phyloP scores from a whole-genome alignment of 2,797 vertebrate species.

The Cottoperca gobio region DNA sequence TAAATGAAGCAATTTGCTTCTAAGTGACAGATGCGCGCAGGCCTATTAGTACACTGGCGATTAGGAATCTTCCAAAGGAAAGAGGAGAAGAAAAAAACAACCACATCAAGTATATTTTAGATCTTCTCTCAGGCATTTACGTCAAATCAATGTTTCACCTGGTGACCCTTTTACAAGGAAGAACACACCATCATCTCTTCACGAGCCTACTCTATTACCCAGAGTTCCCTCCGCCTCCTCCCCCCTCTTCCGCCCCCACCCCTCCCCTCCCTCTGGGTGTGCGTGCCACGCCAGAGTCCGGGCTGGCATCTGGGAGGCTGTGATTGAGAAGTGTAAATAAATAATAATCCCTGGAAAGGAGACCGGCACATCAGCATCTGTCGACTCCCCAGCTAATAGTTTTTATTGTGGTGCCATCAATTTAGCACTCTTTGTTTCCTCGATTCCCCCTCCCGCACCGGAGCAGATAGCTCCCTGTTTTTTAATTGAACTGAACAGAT shows the following conservation, averaged over 20 bases:
- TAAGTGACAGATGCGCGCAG: constrained; percentile 83
- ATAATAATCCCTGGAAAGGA: constrained; percentile 91
- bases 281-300: constrained; percentile 83
- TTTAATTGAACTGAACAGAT: constrained; percentile 86
- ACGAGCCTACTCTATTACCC: constrained; percentile 64
- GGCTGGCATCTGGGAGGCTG: constrained; percentile 88
- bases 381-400: constrained; percentile 89
- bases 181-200: constrained; percentile 45
- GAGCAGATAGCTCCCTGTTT: constrained; percentile 83
- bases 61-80: constrained; percentile 77
- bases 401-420: constrained; percentile 88
- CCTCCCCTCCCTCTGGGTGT: constrained; percentile 61
- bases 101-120: constrained; percentile 67
- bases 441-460: constrained; percentile 78
- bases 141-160: constrained; percentile 64
- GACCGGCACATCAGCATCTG: constrained; percentile 90
- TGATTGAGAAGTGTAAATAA: constrained; percentile 92
- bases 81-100: constrained; percentile 43
- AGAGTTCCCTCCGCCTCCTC: constrained; percentile 54
- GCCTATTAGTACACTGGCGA: constrained; percentile 80
- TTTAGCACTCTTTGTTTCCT: constrained; percentile 89
- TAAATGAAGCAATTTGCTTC: constrained; percentile 84
- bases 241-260: not conserved
- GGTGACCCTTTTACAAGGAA: constrained; percentile 60
- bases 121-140: constrained; percentile 43